Evolutionary conservation across 2,113 vertebrate species (phyloP), one percentile per base, ranked within the genome.

Genomic region (Phalacrocorax carbo): DNA sequence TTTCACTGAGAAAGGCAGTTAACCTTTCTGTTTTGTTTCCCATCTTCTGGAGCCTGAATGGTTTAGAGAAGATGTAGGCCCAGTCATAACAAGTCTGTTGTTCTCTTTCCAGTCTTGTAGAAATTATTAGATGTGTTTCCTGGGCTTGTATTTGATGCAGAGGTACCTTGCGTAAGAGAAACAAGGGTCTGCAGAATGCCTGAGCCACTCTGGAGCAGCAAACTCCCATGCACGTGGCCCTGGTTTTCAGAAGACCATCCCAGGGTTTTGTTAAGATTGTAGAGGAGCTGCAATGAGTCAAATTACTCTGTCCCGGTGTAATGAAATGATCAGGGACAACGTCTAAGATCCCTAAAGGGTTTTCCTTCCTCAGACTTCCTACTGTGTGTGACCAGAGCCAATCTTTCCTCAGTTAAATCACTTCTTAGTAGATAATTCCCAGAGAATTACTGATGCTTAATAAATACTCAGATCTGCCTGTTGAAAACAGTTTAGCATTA

Each of bases 361-460:
- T 81, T 90, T 90, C 18, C 21, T 66, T 80, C 44, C 64, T 77
- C n/a, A 88, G 48, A 66, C 44, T 65, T 82, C 81, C 73, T 78
- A 10, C 54, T 81, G 68, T 57, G 79, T 58, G 62, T 69, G 49
- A 86, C 66, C 44, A 90, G 76, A 73, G 72, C 71, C 68, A 92
- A 82, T 66, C 82, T 86, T 77, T 34, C 68, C n/a, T 73, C 71
- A 92, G 48, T 40, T 93, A 92, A 96, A 83, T 62, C 80, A 91
- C 55, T 57, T 88, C 72, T 93, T 88, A 93, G 66, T 25, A 54
- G 86, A 49, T 85, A 93, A 91, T 76, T 90, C 64, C 60, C 32
- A 75, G 76, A 93, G 51, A 94, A 86, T 75, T 93, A 86, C 52
- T 34, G 44, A 71, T 71, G 61, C 72, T 86, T 95, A 90, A 93